phyloP scores from a whole-genome alignment of 2,113 vertebrate species.

The Acrocephalus arundinaceus region DNA sequence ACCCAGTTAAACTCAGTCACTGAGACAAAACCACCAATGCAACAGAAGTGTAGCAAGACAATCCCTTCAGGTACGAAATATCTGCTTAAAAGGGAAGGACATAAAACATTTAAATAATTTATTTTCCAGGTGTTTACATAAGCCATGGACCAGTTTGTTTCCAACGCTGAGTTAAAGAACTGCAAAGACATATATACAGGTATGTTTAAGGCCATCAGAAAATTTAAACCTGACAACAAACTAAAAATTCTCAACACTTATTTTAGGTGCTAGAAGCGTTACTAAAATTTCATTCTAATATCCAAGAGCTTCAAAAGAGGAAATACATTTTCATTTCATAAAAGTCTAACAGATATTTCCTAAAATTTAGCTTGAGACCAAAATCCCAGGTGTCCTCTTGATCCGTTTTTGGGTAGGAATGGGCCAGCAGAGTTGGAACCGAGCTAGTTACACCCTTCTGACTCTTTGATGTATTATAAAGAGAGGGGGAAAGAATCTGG shows the following conservation, averaged over 20 bases:
- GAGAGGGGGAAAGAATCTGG: background rate
- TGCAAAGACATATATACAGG: conserved; percentile 27
- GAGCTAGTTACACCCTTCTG: background rate
- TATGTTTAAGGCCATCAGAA: conserved; percentile 54
- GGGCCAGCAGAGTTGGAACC: background rate
- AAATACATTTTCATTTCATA: background rate
- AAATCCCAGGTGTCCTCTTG: background rate
- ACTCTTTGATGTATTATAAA: background rate
- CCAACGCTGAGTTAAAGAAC: background rate
- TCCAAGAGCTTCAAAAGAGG: background rate
- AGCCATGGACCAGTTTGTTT: conserved; percentile 9
- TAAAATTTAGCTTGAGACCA: background rate
- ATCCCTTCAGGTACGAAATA: background rate
- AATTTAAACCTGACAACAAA: conserved; percentile 6
- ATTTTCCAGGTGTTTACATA: conserved; percentile 38
- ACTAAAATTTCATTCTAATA: background rate
- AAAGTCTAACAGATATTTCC: background rate
- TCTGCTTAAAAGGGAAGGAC: conserved; percentile 19
- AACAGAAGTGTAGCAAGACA: background rate
- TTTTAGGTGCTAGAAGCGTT: background rate
- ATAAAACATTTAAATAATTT: conserved; percentile 31
- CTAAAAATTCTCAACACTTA: background rate
- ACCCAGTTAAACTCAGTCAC: background rate
- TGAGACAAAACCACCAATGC: background rate
- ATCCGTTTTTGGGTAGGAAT: background rate